These are phyloP conservation scores for Drosophila longiperda DNA, from an alignment of 2,888 invertebrate genomes.

Conservation along the genomic window DNA sequence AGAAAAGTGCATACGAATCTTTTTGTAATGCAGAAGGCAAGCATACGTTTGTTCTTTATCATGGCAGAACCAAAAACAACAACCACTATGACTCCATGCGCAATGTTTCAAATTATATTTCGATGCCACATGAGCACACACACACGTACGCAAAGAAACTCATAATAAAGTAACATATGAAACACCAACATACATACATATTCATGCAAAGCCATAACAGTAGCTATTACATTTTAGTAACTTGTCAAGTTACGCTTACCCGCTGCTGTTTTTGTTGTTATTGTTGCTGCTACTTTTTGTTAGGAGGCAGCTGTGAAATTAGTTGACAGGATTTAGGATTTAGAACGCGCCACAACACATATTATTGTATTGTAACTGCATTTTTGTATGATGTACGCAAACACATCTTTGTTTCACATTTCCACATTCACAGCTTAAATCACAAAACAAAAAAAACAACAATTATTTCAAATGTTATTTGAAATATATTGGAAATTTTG, in stretches of 20 bases:
- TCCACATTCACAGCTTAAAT: conserved; percentile 37
- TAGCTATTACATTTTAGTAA: conserved; percentile 53
- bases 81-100: conserved; percentile 26
- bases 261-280: conserved; percentile 27
- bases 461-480: conserved; percentile 32
- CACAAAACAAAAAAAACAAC: conserved; percentile 17
- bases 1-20: conserved; percentile 44
- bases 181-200: not conserved
- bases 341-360: conserved; percentile 16
- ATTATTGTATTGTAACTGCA: conserved; percentile 34
- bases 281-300: conserved; percentile 16
- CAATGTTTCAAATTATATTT: conserved; percentile 61
- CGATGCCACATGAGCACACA: conserved; percentile 54
- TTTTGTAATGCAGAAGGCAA: conserved; percentile 47
- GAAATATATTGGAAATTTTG: conserved; percentile 32
- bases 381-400: conserved; percentile 36
- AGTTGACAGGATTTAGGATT: conserved; percentile 33
- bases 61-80: conserved; percentile 27
- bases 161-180: conserved; percentile 2
- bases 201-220: conserved; percentile 21
- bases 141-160: conserved; percentile 14
- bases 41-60: conserved; percentile 74
- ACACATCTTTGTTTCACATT: conserved; percentile 20
- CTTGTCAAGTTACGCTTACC: conserved; percentile 59
- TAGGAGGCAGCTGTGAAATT: conserved; percentile 32